Evolutionary conservation across 2,113 vertebrate genomes (phyloP).

Genomic region (Motacilla tschutschensis): DNA sequence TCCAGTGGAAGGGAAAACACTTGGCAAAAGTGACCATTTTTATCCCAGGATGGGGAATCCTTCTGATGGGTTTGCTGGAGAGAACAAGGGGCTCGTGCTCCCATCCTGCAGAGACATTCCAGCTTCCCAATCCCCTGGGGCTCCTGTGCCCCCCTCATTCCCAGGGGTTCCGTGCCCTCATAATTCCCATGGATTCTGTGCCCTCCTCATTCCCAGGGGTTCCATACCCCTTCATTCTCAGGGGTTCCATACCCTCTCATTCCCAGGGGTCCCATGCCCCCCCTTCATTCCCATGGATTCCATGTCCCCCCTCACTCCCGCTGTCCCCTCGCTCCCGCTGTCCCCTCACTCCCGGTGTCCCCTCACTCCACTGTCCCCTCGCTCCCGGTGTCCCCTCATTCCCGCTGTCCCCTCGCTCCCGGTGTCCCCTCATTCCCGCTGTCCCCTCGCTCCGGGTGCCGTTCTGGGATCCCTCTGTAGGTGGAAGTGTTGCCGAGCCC

Average conservation of each 20-base stretch:
- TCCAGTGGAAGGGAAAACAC: neutral
- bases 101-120: neutral
- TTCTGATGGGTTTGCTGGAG: neutral
- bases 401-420: no score
- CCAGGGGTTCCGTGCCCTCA: neutral
- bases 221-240: no score
- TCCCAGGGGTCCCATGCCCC: no score
- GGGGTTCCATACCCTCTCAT: no score
- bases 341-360: no score
- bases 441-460: neutral
- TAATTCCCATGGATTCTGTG: neutral
- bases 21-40: neutral
- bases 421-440: no score
- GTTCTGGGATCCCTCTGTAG: slow-evolving; percentile 7
- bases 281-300: no score
- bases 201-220: no score
- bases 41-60: neutral
- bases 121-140: neutral
- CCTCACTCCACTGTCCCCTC: neutral
- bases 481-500: slow-evolving; percentile 50
- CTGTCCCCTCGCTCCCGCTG: no score
- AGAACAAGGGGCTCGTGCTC: accelerated
- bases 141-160: neutral
- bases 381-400: neutral
- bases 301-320: no score